phyloP scores from a whole-genome alignment of 2,113 vertebrate genomes.

The Strigops habroptila region DNA sequence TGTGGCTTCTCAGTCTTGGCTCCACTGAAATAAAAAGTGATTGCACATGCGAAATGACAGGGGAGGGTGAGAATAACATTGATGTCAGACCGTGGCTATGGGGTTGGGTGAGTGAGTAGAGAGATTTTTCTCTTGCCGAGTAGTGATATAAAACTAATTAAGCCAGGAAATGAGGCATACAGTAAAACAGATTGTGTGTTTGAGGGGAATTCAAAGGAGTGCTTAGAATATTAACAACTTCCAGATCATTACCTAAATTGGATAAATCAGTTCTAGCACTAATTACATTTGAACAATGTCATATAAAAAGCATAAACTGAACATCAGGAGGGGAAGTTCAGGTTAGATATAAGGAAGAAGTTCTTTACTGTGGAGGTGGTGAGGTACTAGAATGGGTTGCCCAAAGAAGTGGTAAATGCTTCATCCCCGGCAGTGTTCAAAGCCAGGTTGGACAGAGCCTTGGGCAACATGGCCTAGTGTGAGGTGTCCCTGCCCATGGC shows the following conservation, averaged over 20 bases:
- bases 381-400: no score
- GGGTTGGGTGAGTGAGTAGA: not conserved
- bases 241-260: not conserved
- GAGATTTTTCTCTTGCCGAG: not conserved
- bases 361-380: no score
- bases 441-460: no score
- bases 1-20: not conserved
- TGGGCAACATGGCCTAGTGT: no score
- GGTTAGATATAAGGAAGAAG: no score
- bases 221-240: not conserved
- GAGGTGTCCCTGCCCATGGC: no score
- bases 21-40: not conserved
- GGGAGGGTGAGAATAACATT: not conserved
- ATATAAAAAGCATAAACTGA: not conserved
- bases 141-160: not conserved
- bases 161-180: not conserved
- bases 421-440: no score
- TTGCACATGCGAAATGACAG: not conserved
- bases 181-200: not conserved
- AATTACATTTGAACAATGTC: not conserved
- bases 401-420: no score
- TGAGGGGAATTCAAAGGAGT: not conserved
- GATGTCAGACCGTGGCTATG: not conserved
- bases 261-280: not conserved
- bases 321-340: not conserved